Conservation (phyloP, 2,113 vertebrate genomes). For the Delphinapterus leucas region DNA sequence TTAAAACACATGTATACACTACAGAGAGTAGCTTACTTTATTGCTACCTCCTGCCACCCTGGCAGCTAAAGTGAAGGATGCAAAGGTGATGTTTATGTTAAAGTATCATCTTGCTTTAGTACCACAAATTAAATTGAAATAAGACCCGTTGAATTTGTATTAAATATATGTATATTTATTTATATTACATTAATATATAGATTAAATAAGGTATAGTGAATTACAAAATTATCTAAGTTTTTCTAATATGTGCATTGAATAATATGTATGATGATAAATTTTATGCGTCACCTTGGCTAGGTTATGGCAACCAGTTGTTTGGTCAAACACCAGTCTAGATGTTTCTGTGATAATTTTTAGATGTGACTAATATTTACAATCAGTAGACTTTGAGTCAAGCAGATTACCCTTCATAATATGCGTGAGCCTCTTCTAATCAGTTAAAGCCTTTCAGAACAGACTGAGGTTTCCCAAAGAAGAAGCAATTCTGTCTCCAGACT, state of each 20-base stretch:
- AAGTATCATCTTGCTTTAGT: background rate
- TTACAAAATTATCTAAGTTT: background rate
- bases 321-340: background rate
- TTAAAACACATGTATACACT: background rate
- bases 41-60: background rate
- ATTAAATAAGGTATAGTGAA: background rate
- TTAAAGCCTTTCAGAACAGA: background rate
- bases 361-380: background rate
- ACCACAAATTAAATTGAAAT: background rate
- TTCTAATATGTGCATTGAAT: background rate
- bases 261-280: background rate
- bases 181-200: background rate
- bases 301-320: background rate
- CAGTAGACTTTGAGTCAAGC: background rate
- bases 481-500: background rate
- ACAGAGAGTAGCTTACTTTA: background rate
- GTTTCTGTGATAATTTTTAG: background rate
- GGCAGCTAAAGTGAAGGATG: background rate
- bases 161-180: background rate
- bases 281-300: background rate
- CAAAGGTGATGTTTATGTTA: background rate
- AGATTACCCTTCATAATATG: background rate
- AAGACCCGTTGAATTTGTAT: background rate
- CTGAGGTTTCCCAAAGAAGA: background rate
- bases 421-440: background rate